Evolutionary conservation across 2,113 vertebrate genomes (phyloP), one percentile per base, ranked within the genome.

Genomic region (Hystrix cristata): DNA sequence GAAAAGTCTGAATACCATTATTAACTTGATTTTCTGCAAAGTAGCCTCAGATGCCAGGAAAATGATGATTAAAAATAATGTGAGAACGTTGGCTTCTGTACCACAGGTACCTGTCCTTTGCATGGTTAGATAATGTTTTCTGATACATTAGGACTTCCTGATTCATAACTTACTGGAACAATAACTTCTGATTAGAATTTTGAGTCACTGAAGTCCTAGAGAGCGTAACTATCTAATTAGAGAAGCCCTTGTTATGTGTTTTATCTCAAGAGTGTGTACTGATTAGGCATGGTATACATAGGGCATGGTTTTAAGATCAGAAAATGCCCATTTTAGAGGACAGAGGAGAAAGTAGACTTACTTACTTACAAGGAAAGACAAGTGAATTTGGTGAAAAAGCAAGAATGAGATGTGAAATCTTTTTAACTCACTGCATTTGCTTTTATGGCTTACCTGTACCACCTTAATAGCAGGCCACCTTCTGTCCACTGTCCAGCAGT

Each of bases 51-150:
- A 43, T 57, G 59, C 62, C 31, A n/a, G 85, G 46, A 94, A 88
- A 5, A 5, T 59, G 51, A 21, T 34, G 27, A 34, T 29, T 67
- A 31, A 7, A 23, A n/a, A 0, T 57, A 5, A 34, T 38, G 87
- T 31, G 25, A 19, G 21, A 65, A 65, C 64, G 1, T 15, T 9
- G 67, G 59, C 16, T 48, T 0, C 23, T 7, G 5, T 19, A 0
- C 12, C 51, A 46, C 38, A 23, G 71, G 13, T 46, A 46, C 34
- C 21, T 60, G 0, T 5, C 19, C 71, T 6, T 64, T 7, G 8
- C 14, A 0, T 38, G 12, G 13, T 15, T 38, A 71, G 67, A 34
- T 67, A 13, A 14, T 38, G 0, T 8, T 12, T 34, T 55, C 7
- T 8, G 27, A 0, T 10, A 7, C n/a, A 21, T n/a, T 21, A 38